These are phyloP conservation scores for Sorex fumeus DNA, from an alignment of 2,113 vertebrate genomes.

Conservation along the genomic window DNA sequence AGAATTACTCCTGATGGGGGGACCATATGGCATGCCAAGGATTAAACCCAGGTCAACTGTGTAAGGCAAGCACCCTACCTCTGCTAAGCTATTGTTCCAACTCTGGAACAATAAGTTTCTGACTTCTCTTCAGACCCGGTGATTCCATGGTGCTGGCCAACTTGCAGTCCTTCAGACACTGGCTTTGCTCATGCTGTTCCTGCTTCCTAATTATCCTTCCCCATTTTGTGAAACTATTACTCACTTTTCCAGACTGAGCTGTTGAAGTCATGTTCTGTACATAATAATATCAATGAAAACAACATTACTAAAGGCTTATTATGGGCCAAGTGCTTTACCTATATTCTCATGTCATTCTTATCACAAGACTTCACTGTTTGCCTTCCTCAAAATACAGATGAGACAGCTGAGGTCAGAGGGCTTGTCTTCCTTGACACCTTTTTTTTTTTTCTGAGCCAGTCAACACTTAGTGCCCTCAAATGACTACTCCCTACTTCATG, in stretches of 20 bases:
- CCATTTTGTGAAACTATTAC: conserved; percentile 13
- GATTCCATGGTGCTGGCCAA: not conserved
- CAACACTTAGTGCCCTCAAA: not conserved
- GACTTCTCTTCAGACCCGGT: not conserved
- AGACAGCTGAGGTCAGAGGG: not conserved
- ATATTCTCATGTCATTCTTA: not conserved
- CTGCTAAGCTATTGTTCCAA: too few species aligned
- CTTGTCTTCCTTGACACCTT: not conserved
- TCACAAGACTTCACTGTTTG: not conserved
- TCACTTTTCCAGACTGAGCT: conserved; percentile 30
- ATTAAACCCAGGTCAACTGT: too few species aligned
- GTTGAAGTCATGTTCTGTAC: not conserved
- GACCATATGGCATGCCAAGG: too few species aligned
- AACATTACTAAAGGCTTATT: not conserved
- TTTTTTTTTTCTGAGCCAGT: not conserved
- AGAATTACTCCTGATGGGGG: too few species aligned
- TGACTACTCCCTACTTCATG: not conserved
- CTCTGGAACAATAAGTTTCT: not conserved
- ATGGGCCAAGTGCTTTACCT: not conserved
- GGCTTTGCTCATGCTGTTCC: conserved; percentile 10
- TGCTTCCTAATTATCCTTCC: conserved; percentile 1
- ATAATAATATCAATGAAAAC: conserved; percentile 18
- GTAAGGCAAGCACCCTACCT: too few species aligned
- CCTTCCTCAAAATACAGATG: not conserved
- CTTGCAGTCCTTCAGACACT: not conserved